Percentiles rank a stretch among this genome's conserved stretches.
Conservation (phyloP, 2,797 vertebrate species). For the Lithobates sylvaticus region DNA sequence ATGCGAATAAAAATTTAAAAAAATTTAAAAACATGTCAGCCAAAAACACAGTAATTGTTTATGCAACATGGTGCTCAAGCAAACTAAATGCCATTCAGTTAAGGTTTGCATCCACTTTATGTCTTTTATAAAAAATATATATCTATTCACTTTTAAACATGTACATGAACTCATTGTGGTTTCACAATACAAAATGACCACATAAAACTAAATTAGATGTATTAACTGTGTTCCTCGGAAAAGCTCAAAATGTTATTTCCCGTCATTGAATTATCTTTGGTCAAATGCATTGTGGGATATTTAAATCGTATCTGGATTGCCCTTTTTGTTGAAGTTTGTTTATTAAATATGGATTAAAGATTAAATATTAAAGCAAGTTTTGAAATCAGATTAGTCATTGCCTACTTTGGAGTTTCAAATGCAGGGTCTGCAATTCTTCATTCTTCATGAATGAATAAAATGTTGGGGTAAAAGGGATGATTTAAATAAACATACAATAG, state of each 20-base stretch:
- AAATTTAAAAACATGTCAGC: too few relatives aligned
- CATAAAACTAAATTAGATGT: too few relatives aligned
- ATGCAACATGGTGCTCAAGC: too few relatives aligned
- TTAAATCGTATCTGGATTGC: slow-evolving; percentile 40
- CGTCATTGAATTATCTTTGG: slow-evolving; percentile 42
- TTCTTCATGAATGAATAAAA: slow-evolving; percentile 60
- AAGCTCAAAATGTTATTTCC: slow-evolving; percentile 11
- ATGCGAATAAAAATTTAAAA: too few relatives aligned
- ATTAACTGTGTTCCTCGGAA: not conserved
- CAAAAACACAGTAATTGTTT: too few relatives aligned
- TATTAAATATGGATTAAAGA: slow-evolving; percentile 63
- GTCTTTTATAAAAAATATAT: too few relatives aligned
- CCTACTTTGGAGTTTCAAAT: slow-evolving; percentile 57
- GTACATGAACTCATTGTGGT: too few relatives aligned
- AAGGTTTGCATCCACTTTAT: too few relatives aligned
- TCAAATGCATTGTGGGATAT: slow-evolving; percentile 46
- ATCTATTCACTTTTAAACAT: too few relatives aligned
- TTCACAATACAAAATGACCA: too few relatives aligned
- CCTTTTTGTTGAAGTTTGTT: slow-evolving; percentile 55
- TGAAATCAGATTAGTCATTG: slow-evolving; percentile 57
- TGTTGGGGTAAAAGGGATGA: slow-evolving; percentile 33
- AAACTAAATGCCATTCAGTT: too few relatives aligned
- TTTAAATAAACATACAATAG: slow-evolving; percentile 35
- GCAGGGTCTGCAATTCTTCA: slow-evolving; percentile 54
- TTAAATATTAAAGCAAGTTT: slow-evolving; percentile 60